Evolutionary conservation across 2,113 vertebrate genomes (phyloP), one percentile per base, ranked within the genome.

Genomic region (Centrocercus urophasianus): DNA sequence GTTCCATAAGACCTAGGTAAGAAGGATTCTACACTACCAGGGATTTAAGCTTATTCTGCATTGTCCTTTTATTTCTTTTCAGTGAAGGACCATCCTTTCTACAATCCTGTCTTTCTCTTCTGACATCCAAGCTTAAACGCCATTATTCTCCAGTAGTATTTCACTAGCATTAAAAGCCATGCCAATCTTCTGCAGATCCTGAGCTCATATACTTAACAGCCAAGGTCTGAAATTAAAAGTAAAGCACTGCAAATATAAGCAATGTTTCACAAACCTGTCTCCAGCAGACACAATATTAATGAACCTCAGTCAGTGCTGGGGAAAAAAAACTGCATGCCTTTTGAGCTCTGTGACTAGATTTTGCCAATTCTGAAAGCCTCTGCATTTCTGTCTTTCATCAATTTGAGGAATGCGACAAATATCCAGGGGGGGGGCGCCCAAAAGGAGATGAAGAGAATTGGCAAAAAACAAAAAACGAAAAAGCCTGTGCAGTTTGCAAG

Each of bases 391-490:
- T 83, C 10, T 81, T 7, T 10, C 7, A 73, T 1, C 9, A 48
- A 8, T 48, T 80, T 36, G 20, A 61, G 11, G 1, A 11, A 8
- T 0, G 15, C 3, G 40, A 64, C 28, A 64, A 25, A 52, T 27
- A 10, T 16, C 15, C n/a, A 19, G 17, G 30, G 10, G 47, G 6
- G 21, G 21, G 2, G n/a, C n/a, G n/a, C n/a, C n/a, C n/a, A 16
- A 4, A 0, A 1, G 40, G 4, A 1, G 6, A 12, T 3, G 9
- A 20, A 43, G 9, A 10, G 9, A 6, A 34, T 7, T 10, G 75
- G 27, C 2, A 9, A 4, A 9, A 4, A 34, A 34, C 34, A 34
- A 34, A 66, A 6, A 36, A 64, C 47, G 54, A n/a, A n/a, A 5
- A 40, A 73, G 52, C 38, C 43, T 5, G 12, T 20, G 28, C 17